Percentiles rank a stretch among this genome's conserved stretches.
Evolutionary conservation across 2,797 vertebrate genomes (phyloP).

Genomic region (Strix occidentalis): DNA sequence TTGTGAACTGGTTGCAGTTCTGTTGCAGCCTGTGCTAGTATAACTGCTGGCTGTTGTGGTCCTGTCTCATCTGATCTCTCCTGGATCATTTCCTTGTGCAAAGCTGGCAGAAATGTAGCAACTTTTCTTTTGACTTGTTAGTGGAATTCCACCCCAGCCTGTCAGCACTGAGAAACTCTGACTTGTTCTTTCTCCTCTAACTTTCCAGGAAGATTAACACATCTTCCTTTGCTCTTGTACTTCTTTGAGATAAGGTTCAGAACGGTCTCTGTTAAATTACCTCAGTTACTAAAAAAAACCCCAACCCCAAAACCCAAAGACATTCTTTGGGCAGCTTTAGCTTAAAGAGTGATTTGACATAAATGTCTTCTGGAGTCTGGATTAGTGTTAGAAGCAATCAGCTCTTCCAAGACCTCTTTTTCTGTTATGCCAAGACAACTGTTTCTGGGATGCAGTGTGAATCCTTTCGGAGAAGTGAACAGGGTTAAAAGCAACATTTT

Average conservation of each 20-base stretch:
- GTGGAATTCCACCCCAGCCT: background rate
- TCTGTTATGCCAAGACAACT: background rate
- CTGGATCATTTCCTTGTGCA: background rate
- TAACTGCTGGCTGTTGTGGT: background rate
- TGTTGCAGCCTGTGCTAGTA: background rate
- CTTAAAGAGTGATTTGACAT: background rate
- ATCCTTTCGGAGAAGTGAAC: background rate
- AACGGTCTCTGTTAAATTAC: background rate
- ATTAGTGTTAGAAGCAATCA: background rate
- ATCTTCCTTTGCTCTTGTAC: background rate
- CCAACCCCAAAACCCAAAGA: background rate
- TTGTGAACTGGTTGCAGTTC: background rate
- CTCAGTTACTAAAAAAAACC: background rate
- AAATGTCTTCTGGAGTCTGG: background rate
- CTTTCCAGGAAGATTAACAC: background rate
- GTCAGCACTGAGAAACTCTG: background rate
- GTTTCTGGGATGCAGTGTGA: constrained; percentile 11
- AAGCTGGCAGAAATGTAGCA: background rate
- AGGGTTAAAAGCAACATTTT: background rate
- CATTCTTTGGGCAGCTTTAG: background rate
- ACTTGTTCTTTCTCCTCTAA: background rate
- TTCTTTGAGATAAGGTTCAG: background rate
- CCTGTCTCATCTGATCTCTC: background rate
- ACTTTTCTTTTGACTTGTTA: background rate
- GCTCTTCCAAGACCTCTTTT: background rate